Base-by-base conservation (phyloP, 2,888 invertebrate species). In the Apodemia mormo region DNA sequence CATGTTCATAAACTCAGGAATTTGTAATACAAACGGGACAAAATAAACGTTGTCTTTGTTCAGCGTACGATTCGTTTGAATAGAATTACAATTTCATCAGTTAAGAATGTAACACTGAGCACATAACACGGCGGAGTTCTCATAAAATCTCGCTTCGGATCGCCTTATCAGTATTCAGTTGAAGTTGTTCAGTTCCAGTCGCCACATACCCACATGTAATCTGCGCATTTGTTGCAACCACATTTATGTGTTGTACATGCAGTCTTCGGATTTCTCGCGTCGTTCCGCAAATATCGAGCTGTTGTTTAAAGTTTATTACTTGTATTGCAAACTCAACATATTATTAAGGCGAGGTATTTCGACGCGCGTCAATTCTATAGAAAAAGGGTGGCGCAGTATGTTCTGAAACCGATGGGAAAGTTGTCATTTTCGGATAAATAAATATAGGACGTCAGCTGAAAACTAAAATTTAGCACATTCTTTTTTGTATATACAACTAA, bases 121-220 rank as follows among this genome's bases (percentile, higher is more conserved):
- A 14, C 61, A 61, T 30, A 30, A 58, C 33, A 61, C 37, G 49
- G 14, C 14, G 49, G 49, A 12, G 12, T 61, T 61, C 61, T 61
- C 61, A 37, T 33, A 61, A 33, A 61, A 33, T 10, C 33, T 37
- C 14, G 61, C 61, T 61, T 12, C 5, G 14, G 9, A 37, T 61
- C 61, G 61, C 61, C 61, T 61, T 30, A 61, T 61, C 61, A 61
- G 61, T 61, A 61, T 61, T 61, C 61, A 61, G 61, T 14, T 14
- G 14, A 2, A 61, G 61, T 61, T 37, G 33, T 37, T 58, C 12
- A 58, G 30, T 58, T 12, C 10, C 58, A 29, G 61, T 12, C 14
- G 37, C 12, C 61, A 37, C 30, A 61, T 33, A 61, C 45, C 45
- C 45, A 45, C 45, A 45, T 45, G 3, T n/a, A 52, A 52, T 61